A percentile compares a stretch with the other conserved stretches of the same genome.
These are phyloP conservation scores for Dyspetes luteomarginatus DNA, from an alignment of 2,888 invertebrate genomes.

Conservation along the genomic window DNA sequence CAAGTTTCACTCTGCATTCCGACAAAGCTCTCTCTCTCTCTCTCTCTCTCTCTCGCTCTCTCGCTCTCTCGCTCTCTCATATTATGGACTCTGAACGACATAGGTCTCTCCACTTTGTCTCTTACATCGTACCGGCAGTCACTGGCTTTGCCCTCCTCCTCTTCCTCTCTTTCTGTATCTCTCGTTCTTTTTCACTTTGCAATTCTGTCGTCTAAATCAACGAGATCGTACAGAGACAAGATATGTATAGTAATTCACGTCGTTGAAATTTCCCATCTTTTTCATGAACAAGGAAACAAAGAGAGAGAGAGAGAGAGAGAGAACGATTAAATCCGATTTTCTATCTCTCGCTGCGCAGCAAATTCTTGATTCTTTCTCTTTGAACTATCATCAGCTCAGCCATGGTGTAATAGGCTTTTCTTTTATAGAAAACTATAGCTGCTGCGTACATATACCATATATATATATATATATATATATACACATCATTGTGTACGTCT, in stretches of 20 bases:
- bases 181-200: not conserved
- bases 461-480: not conserved
- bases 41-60: not conserved
- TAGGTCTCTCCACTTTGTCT: constrained; percentile 43
- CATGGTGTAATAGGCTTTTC: constrained; percentile 62
- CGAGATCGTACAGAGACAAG: constrained; percentile 5
- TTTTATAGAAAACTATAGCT: not conserved
- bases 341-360: constrained; percentile 25
- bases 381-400: constrained; percentile 60
- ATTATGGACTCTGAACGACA: not conserved
- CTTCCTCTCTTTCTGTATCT: constrained; percentile 7
- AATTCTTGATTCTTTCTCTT: constrained; percentile 66
- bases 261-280: constrained; percentile 29
- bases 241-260: not conserved
- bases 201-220: constrained; percentile 10
- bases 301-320: constrained; percentile 1
- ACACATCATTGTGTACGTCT: not conserved
- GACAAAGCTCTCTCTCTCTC: too few relatives aligned
- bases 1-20: constrained; percentile 44
- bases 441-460: not conserved
- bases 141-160: not conserved
- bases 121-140: constrained; percentile 43
- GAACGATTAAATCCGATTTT: constrained; percentile 61
- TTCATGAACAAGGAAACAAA: too few relatives aligned
- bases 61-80: constrained; percentile 17